These are phyloP conservation scores for Cremastinae sp. DNA, from an alignment of 2,888 invertebrate genomes.

Conservation along the genomic window DNA sequence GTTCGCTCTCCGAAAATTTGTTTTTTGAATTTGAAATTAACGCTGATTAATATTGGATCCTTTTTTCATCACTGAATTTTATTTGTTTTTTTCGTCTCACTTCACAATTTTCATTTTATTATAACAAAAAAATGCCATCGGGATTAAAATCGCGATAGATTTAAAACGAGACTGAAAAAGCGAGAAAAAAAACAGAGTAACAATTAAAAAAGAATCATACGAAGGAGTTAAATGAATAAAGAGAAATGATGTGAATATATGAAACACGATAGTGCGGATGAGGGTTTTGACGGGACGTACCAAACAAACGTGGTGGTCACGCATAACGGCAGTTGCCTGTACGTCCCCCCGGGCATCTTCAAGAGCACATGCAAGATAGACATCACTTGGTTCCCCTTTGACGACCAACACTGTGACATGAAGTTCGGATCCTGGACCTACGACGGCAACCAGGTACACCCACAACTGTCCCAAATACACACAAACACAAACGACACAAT, in stretches of 20 bases:
- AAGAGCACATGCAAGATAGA: slow-evolving; percentile 99
- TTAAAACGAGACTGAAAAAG: slow-evolving; percentile 40
- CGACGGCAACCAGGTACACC: slow-evolving; percentile 95
- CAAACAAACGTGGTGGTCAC: slow-evolving; percentile 99
- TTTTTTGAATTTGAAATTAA: no score
- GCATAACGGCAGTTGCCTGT: slow-evolving; percentile 98
- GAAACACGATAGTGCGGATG: slow-evolving; percentile 92
- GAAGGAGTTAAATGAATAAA: slow-evolving; percentile 66
- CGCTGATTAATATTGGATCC: slow-evolving; percentile 21
- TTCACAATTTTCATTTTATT: slow-evolving; percentile 18
- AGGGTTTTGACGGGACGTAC: slow-evolving; percentile 99
- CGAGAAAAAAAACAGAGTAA: slow-evolving; percentile 56
- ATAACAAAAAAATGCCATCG: slow-evolving; percentile 50
- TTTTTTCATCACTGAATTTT: slow-evolving; percentile 25
- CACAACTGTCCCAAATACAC: slow-evolving; percentile 71
- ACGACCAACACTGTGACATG: slow-evolving; percentile 99
- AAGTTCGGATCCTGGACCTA: slow-evolving; percentile 99
- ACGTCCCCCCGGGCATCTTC: slow-evolving; percentile 99
- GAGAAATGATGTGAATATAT: slow-evolving; percentile 61
- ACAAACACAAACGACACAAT: slow-evolving; percentile 68
- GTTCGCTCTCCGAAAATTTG: background rate
- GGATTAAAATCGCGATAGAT: slow-evolving; percentile 45
- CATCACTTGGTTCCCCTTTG: slow-evolving; percentile 99
- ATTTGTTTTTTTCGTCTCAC: slow-evolving; percentile 28
- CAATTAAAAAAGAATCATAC: slow-evolving; percentile 58